Conservation (phyloP, 2,797 vertebrate species). For the Peromyscus nudipes region DNA sequence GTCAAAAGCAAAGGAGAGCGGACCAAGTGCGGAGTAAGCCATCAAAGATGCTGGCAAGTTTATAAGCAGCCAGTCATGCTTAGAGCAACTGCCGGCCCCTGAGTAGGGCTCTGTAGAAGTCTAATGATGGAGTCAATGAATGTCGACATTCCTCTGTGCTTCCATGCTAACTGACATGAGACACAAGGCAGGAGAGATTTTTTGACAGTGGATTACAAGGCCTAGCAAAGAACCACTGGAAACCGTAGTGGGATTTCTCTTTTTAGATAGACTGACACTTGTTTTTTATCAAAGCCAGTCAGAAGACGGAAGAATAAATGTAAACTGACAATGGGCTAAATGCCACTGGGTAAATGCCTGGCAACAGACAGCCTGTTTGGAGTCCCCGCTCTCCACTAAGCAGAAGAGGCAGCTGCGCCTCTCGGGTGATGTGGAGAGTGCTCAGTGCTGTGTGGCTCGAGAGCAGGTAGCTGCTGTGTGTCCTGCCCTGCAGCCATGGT, state of each 20-base stretch:
- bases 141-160: background rate
- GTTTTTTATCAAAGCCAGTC: constrained; percentile 68
- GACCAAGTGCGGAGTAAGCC: constrained; percentile 24
- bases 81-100: background rate
- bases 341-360: constrained; percentile 40
- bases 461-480: background rate
- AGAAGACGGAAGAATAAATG: constrained; percentile 73
- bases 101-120: background rate
- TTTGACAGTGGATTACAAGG: constrained; percentile 70
- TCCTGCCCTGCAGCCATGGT: rapidly evolving
- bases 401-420: constrained; percentile 2
- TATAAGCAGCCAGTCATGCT: constrained; percentile 42
- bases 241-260: constrained; percentile 63
- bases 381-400: constrained; percentile 12
- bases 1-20: constrained; percentile 30
- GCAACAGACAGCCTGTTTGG: background rate
- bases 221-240: constrained; percentile 58
- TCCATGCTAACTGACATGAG: constrained; percentile 35
- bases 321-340: constrained; percentile 63
- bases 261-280: constrained; percentile 65
- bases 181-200: constrained; percentile 48
- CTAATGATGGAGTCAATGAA: background rate
- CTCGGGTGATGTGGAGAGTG: background rate
- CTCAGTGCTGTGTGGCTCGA: too few relatives aligned
- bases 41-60: constrained; percentile 30